These are phyloP conservation scores for Himalopsyche anomala DNA, from an alignment of 2,888 invertebrate species.

Conservation along the genomic window DNA sequence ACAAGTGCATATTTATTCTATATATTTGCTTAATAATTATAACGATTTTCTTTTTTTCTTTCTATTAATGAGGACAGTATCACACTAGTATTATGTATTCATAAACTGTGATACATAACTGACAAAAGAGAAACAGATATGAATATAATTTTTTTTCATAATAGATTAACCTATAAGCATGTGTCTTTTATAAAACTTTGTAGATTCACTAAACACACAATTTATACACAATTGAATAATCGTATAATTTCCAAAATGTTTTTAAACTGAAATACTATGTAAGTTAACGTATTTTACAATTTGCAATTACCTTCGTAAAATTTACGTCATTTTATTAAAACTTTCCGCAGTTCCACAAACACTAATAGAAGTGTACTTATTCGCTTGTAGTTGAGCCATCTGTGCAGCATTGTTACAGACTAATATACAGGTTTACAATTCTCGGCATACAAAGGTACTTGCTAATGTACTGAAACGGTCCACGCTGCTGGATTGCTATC, in stretches of 20 bases:
- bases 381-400: conserved; percentile 5
- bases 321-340: conserved; percentile 44
- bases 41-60: no score
- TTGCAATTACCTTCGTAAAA: conserved; percentile 2
- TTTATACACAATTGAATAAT: background rate
- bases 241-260: background rate
- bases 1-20: no score
- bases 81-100: no score
- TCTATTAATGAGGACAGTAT: no score
- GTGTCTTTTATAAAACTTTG: no score
- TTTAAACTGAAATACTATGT: background rate
- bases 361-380: conserved; percentile 37
- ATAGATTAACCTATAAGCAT: no score
- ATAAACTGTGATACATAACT: no score
- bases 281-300: background rate
- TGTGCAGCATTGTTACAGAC: conserved; percentile 3
- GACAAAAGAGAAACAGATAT: no score
- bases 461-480: conserved; percentile 21
- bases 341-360: conserved; percentile 13
- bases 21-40: no score
- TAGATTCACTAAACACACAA: no score
- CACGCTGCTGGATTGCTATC: background rate
- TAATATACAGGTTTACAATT: conserved; percentile 26
- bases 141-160: no score
- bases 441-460: conserved; percentile 14